Conservation (phyloP, 2,888 invertebrate genomes). For the Macaria liturata region DNA sequence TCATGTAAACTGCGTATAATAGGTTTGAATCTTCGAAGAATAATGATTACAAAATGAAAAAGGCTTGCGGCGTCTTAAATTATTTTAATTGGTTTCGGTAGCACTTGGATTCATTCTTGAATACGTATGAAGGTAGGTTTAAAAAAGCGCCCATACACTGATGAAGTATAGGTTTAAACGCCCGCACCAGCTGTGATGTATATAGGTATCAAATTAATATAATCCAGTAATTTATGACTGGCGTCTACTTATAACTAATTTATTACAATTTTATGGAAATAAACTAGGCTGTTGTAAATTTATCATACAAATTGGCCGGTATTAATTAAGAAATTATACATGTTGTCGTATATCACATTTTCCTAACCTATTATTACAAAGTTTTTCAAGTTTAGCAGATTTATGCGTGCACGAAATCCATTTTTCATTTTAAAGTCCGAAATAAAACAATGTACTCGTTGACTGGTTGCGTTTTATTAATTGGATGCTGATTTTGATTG, state of each 20-base stretch:
- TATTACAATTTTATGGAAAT: conserved; percentile 21
- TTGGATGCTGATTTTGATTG: conserved; percentile 21
- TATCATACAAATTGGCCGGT: too few species aligned
- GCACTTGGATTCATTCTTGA: conserved; percentile 63
- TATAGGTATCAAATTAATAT: conserved; percentile 4
- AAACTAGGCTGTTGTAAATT: background rate
- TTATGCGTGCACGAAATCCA: too few species aligned
- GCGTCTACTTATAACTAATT: conserved; percentile 21
- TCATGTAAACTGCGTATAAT: conserved; percentile 78
- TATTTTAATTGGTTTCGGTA: conserved; percentile 84
- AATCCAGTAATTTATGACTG: conserved; percentile 47
- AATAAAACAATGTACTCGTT: conserved; percentile 4
- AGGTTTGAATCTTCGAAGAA: conserved; percentile 76
- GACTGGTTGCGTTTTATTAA: conserved; percentile 5
- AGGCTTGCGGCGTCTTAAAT: conserved; percentile 78
- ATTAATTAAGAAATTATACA: too few species aligned
- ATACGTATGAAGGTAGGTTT: conserved; percentile 43
- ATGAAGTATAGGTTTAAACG: conserved; percentile 16
- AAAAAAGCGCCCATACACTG: conserved; percentile 21
- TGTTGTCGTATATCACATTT: background rate
- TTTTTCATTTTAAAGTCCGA: background rate
- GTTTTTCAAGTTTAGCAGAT: too few species aligned
- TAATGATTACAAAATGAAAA: conserved; percentile 81
- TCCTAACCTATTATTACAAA: too few species aligned
- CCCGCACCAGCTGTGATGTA: conserved; percentile 4